These are phyloP conservation scores for Halcyon senegalensis DNA, from an alignment of 2,113 vertebrate genomes.

Conservation along the genomic window DNA sequence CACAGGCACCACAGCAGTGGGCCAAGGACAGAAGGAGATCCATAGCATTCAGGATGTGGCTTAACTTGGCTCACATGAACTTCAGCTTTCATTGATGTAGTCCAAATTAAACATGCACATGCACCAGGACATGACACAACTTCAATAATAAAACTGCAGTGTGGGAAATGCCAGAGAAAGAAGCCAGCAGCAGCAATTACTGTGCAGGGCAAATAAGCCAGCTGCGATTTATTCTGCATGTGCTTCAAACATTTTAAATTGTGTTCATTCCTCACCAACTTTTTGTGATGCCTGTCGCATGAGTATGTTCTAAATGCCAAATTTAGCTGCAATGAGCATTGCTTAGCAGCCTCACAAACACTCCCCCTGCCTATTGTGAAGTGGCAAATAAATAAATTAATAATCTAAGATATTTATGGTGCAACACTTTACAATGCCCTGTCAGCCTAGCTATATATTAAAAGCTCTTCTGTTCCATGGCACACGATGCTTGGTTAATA, in stretches of 20 bases:
- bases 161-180: conserved; percentile 4
- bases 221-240: conserved; percentile 36
- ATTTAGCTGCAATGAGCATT: conserved; percentile 4
- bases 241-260: conserved; percentile 31
- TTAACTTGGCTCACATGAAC: background rate
- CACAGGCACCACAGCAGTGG: background rate
- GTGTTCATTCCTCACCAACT: conserved; percentile 22
- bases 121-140: background rate
- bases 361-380: background rate
- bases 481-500: background rate
- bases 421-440: background rate
- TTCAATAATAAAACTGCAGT: background rate
- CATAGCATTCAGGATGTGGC: background rate
- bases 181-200: background rate
- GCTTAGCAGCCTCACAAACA: background rate
- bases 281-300: conserved; percentile 30
- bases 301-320: background rate
- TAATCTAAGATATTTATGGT: conserved; percentile 32
- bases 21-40: background rate
- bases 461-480: background rate
- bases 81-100: background rate
- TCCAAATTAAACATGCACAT: background rate
- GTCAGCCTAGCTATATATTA: background rate
- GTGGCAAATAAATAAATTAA: conserved; percentile 31
- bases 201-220: background rate